Evolutionary conservation across 2,888 invertebrate species (phyloP).

Genomic region (Nasonia oneida): DNA sequence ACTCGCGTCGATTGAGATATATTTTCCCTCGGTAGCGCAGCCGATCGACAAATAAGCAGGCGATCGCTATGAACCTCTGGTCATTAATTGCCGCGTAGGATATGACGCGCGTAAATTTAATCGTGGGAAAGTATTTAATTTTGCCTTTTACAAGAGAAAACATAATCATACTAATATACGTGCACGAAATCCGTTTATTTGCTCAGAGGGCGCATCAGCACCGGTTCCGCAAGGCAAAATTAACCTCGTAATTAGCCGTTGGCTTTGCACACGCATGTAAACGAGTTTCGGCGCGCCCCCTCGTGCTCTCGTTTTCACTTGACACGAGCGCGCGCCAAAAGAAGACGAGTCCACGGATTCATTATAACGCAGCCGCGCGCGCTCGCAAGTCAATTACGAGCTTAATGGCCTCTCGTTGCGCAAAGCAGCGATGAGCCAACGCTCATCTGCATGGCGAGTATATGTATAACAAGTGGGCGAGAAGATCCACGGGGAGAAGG

Average conservation of each 20-base stretch:
- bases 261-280: not conserved
- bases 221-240: not conserved
- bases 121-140: not conserved
- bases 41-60: not conserved
- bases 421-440: constrained; percentile 12
- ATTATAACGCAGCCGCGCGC: not conserved
- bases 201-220: not conserved
- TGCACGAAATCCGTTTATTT: not conserved
- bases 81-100: too few relatives aligned
- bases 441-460: not conserved
- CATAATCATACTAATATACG: not conserved
- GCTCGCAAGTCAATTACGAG: constrained; percentile 5
- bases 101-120: not conserved
- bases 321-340: not conserved
- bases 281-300: constrained; percentile 8
- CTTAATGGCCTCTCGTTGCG: constrained; percentile 12
- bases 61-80: not conserved
- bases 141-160: not conserved
- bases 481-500: not conserved
- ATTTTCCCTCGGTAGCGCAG: not conserved
- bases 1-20: not conserved
- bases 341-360: constrained; percentile 6
- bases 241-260: constrained; percentile 1
- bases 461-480: not conserved
- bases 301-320: constrained; percentile 19